Evolutionary conservation across 2,888 invertebrate species (phyloP).

Genomic region (Lamellibrachia columna): DNA sequence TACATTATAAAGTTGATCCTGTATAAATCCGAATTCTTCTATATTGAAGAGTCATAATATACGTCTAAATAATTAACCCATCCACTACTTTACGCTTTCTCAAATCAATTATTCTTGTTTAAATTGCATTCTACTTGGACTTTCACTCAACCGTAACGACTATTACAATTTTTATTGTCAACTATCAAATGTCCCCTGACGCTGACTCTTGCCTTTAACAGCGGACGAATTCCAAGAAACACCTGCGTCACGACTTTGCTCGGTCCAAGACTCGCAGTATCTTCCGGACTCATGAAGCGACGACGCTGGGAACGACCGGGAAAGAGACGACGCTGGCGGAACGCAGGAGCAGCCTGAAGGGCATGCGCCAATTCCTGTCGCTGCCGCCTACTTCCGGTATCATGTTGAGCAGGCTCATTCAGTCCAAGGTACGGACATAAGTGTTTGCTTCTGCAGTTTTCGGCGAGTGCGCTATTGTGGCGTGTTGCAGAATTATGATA

Average conservation of each 20-base stretch:
- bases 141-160: no score
- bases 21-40: no score
- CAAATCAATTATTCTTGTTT: neutral
- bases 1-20: no score
- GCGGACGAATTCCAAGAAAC: constrained; percentile 67
- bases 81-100: no score
- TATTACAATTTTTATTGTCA: neutral
- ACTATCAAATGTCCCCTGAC: neutral
- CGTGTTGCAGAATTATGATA: neutral
- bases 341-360: constrained; percentile 68
- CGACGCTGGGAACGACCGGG: neutral
- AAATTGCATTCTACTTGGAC: no score
- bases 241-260: constrained; percentile 69
- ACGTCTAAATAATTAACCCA: neutral
- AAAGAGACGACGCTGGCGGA: constrained; percentile 40
- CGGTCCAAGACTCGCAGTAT: constrained; percentile 68
- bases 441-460: neutral
- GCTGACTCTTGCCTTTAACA: constrained; percentile 25
- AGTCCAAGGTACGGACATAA: constrained; percentile 64
- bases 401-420: constrained; percentile 69
- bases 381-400: constrained; percentile 69
- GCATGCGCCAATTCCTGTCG: constrained; percentile 70
- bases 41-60: no score
- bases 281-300: constrained; percentile 66
- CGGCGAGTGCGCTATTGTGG: neutral